Base-by-base conservation (phyloP, 1,140 invertebrate genomes). In the Drosophila ficusphila region DNA sequence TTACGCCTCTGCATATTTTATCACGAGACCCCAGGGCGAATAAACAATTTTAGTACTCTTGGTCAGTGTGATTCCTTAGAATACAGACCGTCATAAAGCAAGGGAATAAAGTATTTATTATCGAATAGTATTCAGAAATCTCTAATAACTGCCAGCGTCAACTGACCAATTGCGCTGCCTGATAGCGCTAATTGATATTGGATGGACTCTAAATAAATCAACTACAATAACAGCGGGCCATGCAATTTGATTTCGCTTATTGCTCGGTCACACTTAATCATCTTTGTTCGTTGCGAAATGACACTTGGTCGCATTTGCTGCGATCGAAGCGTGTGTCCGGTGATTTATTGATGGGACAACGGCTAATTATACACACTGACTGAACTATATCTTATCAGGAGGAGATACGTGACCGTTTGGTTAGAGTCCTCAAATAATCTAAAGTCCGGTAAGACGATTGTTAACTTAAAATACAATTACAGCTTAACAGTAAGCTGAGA, bases 31-130 rank as follows among this genome's bases (percentile, higher is more conserved):
- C 23, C 48, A 18, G 36, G 9, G 9, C n/a, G 12, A 8, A 25
- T 39, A 18, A 51, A 33, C 3, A 41, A 14, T 18, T 42, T 61
- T 51, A 85, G 14, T 16, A 5, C 18, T 5, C 34, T 11, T 71
- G 79, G 57, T 65, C 78, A 81, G 57, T 82, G 27, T 76, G 77
- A 81, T 81, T 82, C 78, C 41, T 36, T 21, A n/a, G 31, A 41
- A 48, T 12, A 3, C 5, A 16, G 34, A 2, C 14, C 2, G 2
- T 25, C 14, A 41, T 41, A 18, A 29, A 8, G n/a, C n/a, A n/a
- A 1, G 7, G 23, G 47, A 14, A 67, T 67, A 67, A 49, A 51
- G 44, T 33, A 18, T 47, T 70, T 71, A 70, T 33, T 16, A n/a
- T 31, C 53, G 36, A 70, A 52, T 73, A 64, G 60, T 73, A 58